A percentile compares a stretch with the other conserved stretches of the same genome.
phyloP scores from a whole-genome alignment of 2,113 vertebrate genomes.

The Litocranius walleri region DNA sequence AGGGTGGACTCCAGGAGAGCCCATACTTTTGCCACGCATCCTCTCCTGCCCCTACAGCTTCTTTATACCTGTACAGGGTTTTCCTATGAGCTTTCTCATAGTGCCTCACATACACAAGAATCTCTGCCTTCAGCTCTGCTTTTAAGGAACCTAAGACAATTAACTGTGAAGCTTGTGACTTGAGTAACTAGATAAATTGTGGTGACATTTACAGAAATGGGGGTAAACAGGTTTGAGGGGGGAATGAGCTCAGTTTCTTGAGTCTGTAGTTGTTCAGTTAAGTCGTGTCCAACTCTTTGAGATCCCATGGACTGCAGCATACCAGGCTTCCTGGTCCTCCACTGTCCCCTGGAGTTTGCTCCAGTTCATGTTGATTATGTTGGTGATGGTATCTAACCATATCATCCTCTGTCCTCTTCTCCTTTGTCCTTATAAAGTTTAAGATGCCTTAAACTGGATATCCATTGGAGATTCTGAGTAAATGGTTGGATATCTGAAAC shows the following conservation, averaged over 20 bases:
- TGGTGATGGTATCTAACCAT: neutral
- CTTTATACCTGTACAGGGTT: neutral
- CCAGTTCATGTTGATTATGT: neutral
- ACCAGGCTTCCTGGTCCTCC: neutral
- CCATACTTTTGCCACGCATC: neutral
- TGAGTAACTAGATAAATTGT: neutral
- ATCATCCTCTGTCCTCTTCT: neutral
- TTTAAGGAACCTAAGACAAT: neutral
- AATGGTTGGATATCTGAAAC: neutral
- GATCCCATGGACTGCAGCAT: neutral
- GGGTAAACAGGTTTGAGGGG: neutral
- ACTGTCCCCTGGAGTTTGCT: neutral
- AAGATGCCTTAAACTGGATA: neutral
- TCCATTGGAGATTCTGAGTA: neutral
- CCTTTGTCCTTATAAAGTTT: neutral
- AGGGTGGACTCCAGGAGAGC: neutral
- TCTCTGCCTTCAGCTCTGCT: neutral
- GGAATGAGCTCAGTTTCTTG: neutral
- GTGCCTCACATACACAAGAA: neutral
- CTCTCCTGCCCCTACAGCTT: neutral
- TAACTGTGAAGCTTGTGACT: neutral
- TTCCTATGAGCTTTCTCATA: neutral
- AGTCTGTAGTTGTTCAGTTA: neutral
- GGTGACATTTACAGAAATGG: neutral
- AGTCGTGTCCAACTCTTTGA: neutral